Evolutionary conservation across 2,888 invertebrate species (phyloP).

Genomic region (Subacronicta megacephala): DNA sequence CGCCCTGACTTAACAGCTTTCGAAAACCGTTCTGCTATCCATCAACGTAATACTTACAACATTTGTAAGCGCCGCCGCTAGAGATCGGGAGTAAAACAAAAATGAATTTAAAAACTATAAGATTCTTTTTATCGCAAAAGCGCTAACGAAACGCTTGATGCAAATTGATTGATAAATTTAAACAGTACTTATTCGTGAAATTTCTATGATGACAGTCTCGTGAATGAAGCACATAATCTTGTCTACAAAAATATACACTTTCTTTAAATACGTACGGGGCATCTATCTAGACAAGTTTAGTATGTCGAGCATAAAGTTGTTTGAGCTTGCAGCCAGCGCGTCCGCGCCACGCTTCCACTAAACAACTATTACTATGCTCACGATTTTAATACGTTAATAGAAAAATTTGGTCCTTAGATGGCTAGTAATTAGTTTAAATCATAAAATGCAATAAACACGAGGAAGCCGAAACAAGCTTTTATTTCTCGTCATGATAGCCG

Average conservation of each 20-base stretch:
- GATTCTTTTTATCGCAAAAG: conserved; percentile 38
- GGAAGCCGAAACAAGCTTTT: conserved; percentile 53
- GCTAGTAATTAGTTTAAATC: conserved; percentile 49
- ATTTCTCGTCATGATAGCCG: conserved; percentile 23
- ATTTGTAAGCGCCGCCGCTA: conserved; percentile 16
- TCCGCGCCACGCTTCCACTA: conserved; percentile 5
- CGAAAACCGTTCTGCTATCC: conserved; percentile 1
- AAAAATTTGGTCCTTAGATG: conserved; percentile 60
- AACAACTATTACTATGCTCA: conserved; percentile 21
- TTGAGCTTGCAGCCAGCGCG: conserved; percentile 10
- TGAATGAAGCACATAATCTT: conserved; percentile 26
- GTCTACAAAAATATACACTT: conserved; percentile 47
- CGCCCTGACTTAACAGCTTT: background rate
- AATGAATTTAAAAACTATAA: conserved; percentile 40
- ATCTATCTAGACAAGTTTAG: conserved; percentile 29
- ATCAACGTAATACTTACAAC: background rate
- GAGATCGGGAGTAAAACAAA: conserved; percentile 31
- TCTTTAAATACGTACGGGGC: conserved; percentile 32
- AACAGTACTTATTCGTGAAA: conserved; percentile 24
- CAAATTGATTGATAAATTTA: conserved; percentile 34
- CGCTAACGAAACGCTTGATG: conserved; percentile 35
- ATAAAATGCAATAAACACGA: conserved; percentile 42
- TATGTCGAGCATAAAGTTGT: conserved; percentile 33
- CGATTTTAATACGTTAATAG: conserved; percentile 48
- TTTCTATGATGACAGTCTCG: conserved; percentile 15